These are phyloP conservation scores for Megaceryle torquata DNA, from an alignment of 2,113 vertebrate genomes.

Conservation along the genomic window DNA sequence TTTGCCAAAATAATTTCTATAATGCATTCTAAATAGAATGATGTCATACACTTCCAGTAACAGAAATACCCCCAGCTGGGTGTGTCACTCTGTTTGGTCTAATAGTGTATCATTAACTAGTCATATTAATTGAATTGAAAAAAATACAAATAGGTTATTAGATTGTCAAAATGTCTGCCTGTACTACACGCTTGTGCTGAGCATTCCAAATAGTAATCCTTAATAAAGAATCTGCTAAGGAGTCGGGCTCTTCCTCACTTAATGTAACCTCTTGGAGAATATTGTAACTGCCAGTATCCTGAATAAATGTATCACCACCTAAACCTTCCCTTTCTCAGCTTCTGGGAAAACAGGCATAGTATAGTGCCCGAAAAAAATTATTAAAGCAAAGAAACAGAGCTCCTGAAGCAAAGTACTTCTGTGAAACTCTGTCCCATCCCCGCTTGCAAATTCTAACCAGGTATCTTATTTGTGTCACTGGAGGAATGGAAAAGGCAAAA, in stretches of 20 bases:
- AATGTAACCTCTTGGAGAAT: neutral
- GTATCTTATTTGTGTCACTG: neutral
- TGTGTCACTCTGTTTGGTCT: neutral
- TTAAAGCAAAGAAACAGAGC: neutral
- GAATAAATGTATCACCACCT: neutral
- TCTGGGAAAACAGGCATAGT: neutral
- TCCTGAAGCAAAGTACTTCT: neutral
- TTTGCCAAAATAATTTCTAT: constrained; percentile 62
- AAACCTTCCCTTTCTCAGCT: neutral
- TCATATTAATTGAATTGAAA: neutral
- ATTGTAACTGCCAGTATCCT: neutral
- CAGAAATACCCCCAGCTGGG: neutral
- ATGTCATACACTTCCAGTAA: constrained; percentile 41
- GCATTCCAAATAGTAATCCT: neutral
- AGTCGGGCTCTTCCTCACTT: neutral
- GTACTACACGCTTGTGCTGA: neutral
- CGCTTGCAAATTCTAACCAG: neutral
- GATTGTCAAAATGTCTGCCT: neutral
- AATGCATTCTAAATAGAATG: constrained; percentile 39
- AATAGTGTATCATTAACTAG: neutral
- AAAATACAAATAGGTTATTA: neutral
- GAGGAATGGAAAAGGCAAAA: neutral
- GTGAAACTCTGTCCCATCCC: neutral
- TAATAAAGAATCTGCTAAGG: neutral
- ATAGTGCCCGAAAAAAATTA: neutral